Evolutionary conservation across 2,888 invertebrate genomes (phyloP).

Genomic region (Isotomurus palustris): DNA sequence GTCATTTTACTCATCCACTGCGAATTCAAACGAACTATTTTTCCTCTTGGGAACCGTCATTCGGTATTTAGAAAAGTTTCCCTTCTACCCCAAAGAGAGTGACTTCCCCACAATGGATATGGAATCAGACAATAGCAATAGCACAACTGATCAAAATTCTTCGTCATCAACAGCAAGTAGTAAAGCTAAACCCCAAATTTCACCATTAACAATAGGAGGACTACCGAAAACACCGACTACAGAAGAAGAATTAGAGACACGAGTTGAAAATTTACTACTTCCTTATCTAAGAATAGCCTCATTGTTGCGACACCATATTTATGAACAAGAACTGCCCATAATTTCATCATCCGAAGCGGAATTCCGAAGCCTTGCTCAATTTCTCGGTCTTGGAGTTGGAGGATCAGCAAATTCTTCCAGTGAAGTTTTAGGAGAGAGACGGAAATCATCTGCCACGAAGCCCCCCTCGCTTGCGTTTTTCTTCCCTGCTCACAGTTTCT

Average conservation of each 20-base stretch:
- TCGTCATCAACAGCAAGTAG: too few relatives aligned
- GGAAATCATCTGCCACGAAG: not conserved
- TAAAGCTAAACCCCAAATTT: too few relatives aligned
- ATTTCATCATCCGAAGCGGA: constrained; percentile 55
- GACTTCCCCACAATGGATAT: constrained; percentile 47
- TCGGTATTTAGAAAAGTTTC: constrained; percentile 55
- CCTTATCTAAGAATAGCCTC: constrained; percentile 81
- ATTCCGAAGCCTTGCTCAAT: constrained; percentile 71
- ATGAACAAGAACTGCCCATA: constrained; percentile 57
- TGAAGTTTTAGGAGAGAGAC: not conserved
- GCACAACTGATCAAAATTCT: too few relatives aligned
- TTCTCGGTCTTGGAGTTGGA: constrained; percentile 61
- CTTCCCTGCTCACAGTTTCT: constrained; percentile 36
- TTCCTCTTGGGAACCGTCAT: constrained; percentile 50
- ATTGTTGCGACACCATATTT: constrained; percentile 70
- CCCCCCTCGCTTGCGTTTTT: not conserved
- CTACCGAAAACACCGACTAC: too few relatives aligned
- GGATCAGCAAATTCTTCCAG: too few relatives aligned
- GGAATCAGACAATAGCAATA: too few relatives aligned
- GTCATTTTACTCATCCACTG: constrained; percentile 24
- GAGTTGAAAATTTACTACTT: constrained; percentile 73
- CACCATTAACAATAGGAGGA: too few relatives aligned
- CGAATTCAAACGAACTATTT: constrained; percentile 38
- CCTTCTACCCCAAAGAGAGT: constrained; percentile 61
- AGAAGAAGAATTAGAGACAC: constrained; percentile 49